Conservation (phyloP, 2,888 invertebrate species). For the Megaustenia siamemsis region DNA sequence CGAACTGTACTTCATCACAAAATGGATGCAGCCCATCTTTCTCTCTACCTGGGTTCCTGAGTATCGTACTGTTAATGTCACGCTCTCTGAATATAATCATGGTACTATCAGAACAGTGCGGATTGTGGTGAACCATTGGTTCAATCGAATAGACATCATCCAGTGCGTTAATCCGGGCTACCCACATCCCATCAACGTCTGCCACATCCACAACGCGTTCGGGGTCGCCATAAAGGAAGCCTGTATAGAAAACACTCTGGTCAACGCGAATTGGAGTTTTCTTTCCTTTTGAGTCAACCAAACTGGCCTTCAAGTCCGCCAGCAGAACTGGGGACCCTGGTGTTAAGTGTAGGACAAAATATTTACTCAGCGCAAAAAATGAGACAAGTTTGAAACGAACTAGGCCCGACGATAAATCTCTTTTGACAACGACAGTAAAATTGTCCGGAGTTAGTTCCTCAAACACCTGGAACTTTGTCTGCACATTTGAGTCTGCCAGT, state of each 20-base stretch:
- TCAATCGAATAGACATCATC: conserved; percentile 34
- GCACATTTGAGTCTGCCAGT: not conserved
- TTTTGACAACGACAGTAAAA: not conserved
- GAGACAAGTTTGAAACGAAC: conserved; percentile 17
- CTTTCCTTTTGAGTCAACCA: conserved; percentile 9
- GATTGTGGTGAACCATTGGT: conserved; percentile 25
- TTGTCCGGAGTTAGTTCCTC: conserved; percentile 1
- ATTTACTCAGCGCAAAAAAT: conserved; percentile 15
- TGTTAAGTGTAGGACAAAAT: conserved; percentile 1
- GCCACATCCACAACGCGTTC: conserved; percentile 23
- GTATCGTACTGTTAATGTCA: not conserved
- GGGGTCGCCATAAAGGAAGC: conserved; percentile 9
- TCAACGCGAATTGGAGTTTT: not conserved
- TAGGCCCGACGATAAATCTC: not conserved
- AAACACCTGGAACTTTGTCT: conserved; percentile 10
- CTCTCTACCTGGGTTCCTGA: not conserved
- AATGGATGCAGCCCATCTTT: not conserved
- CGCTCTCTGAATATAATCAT: conserved; percentile 16
- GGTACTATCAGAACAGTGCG: not conserved
- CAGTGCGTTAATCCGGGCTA: conserved; percentile 22
- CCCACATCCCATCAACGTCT: conserved; percentile 24
- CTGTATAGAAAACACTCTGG: conserved; percentile 8
- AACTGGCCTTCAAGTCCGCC: not conserved
- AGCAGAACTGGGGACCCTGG: conserved; percentile 35
- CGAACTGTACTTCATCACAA: conserved; percentile 23